Percentiles rank a stretch among this genome's conserved stretches.
Conservation (phyloP, 1,140 invertebrate species). For the Tetramorium alpestre region DNA sequence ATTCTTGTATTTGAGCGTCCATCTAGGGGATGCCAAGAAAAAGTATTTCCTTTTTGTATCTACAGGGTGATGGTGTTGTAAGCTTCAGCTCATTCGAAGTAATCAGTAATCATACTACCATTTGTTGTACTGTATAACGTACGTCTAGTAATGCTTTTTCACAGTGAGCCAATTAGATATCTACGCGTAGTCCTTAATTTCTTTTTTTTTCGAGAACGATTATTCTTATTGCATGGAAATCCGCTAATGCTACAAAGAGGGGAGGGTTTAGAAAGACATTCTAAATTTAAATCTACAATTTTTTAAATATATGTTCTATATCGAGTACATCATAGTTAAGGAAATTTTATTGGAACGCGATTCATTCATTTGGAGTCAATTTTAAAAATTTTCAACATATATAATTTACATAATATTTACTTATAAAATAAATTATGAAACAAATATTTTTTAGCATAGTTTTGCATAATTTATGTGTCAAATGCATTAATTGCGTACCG, state of each 20-base stretch:
- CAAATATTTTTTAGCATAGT: not conserved
- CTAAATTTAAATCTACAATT: slow-evolving; percentile 17
- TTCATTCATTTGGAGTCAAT: not conserved
- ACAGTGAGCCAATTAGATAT: slow-evolving; percentile 76
- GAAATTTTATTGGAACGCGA: not conserved
- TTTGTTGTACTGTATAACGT: slow-evolving; percentile 70
- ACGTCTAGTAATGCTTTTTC: slow-evolving; percentile 79
- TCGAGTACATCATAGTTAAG: not conserved
- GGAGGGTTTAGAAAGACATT: slow-evolving; percentile 26
- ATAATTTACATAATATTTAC: not conserved
- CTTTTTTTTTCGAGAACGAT: slow-evolving; percentile 28
- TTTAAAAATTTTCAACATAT: not conserved
- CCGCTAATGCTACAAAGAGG: slow-evolving; percentile 36
- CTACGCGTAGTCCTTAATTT: slow-evolving; percentile 56
- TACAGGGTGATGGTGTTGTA: slow-evolving; percentile 71
- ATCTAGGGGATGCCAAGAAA: slow-evolving; percentile 16
- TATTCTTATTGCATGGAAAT: slow-evolving; percentile 62
- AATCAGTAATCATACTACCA: slow-evolving; percentile 68
- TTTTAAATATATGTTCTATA: not conserved
- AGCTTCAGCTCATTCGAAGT: slow-evolving; percentile 72
- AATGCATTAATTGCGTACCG: not conserved
- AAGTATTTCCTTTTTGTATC: slow-evolving; percentile 52
- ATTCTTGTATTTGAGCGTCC: slow-evolving; percentile 2
- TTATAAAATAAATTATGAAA: slow-evolving; percentile 20
- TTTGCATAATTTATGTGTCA: not conserved